Evolutionary conservation across 2,113 vertebrate species (phyloP), one percentile per base, ranked within the genome.

Genomic region (Emydura subglobosa): DNA sequence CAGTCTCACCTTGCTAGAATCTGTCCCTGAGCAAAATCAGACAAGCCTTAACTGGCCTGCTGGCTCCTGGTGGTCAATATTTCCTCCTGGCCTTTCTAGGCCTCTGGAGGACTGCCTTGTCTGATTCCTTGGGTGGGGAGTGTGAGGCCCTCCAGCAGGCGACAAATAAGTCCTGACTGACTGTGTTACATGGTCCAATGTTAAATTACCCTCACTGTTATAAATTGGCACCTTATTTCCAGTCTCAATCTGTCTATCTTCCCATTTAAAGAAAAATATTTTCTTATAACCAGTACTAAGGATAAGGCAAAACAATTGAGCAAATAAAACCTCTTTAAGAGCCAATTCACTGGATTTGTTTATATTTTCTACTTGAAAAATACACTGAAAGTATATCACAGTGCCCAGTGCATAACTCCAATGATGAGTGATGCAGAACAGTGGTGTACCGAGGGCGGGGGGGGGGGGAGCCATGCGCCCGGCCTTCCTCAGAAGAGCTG

Each of bases 311-410:
- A 4, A 82, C 82, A 25, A 29, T 10, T 79, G 34, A 88, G 44
- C 16, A 89, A 79, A 50, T 39, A 27, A 88, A 53, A 53, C 25
- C 34, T 11, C 39, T 91, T 74, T 47, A 85, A 88, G 93, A 86
- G 5, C 24, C 6, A 10, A 13, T 92, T 39, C 6, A 87, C 88
- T 50, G 3, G 10, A 13, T 50, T 81, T 86, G 90, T 42, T 95
- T 88, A 78, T 1, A 6, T 92, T 93, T 96, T 92, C 44, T 88
- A 42, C 50, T 94, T 95, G 39, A 94, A 50, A 91, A 92, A 31
- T n/a, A 82, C 6, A 3, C 29, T 81, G 11, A 65, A 89, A 53
- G 44, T 47, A 21, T 44, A 89, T 12, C 0, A 0, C 39, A 53
- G 87, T 91, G 68, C 78, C 49, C 84, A 86, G n/a, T 3, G 24